Evolutionary conservation across 2,888 invertebrate genomes (phyloP).

Genomic region (Ormyrus thymus): DNA sequence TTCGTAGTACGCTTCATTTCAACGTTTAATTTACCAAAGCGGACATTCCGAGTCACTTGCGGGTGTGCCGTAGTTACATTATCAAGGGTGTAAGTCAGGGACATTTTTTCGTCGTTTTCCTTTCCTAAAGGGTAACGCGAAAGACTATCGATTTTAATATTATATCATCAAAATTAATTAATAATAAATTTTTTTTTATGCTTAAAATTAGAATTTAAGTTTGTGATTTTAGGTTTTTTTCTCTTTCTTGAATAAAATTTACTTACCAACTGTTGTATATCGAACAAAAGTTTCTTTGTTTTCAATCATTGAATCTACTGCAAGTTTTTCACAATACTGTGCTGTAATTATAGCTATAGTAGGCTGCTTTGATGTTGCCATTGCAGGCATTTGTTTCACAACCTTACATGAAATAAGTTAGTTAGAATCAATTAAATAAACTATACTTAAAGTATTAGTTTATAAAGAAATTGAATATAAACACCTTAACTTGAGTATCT

Average conservation of each 20-base stretch:
- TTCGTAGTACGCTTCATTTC: constrained; percentile 32
- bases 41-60: constrained; percentile 69
- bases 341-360: constrained; percentile 99
- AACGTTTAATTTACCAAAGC: constrained; percentile 55
- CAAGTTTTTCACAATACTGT: constrained; percentile 97
- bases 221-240: too few relatives aligned
- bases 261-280: constrained; percentile 96
- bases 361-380: constrained; percentile 92
- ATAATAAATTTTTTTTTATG: too few relatives aligned
- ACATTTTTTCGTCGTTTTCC: constrained; percentile 44
- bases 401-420: constrained; percentile 76
- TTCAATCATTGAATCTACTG: constrained; percentile 98
- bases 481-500: constrained; percentile 86
- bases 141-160: constrained; percentile 25
- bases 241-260: background rate
- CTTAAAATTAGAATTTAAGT: too few relatives aligned
- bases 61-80: constrained; percentile 64
- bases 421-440: background rate
- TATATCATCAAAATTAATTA: too few relatives aligned
- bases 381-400: constrained; percentile 95
- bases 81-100: constrained; percentile 66
- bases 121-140: constrained; percentile 68
- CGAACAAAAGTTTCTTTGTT: constrained; percentile 97
- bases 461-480: constrained; percentile 39
- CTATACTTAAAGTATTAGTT: too few relatives aligned